Base-by-base conservation (phyloP, 2,113 vertebrate genomes). In the Mustela nigripes region DNA sequence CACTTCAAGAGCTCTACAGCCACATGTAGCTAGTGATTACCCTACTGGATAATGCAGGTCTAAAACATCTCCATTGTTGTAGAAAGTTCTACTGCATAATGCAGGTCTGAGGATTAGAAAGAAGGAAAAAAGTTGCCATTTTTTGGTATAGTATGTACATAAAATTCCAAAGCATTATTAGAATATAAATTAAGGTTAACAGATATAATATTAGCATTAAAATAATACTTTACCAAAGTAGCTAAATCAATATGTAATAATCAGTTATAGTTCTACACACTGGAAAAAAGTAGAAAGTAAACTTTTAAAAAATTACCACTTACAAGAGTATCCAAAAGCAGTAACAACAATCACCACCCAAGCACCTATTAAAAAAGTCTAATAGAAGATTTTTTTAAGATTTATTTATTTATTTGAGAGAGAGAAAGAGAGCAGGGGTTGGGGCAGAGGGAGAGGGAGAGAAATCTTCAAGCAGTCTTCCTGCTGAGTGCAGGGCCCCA, bases 231-330 rank as follows among this genome's bases (percentile, higher is more conserved):
- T 56, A 95, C 8, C 74, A 89, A 91, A 22, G 4, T 42, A 74
- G 36, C 4, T 91, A 79, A 83, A 85, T 79, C 39, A 95, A 84
- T 58, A 39, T n/a, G 15, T 73, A 91, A 89, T 94, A 91, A 45
- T 81, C 79, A 82, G 15, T 92, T 97, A n/a, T 79, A 89, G 11
- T 91, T 82, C 71, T 80, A 62, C n/a, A 62, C 19, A 33, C 28
- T 5, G 24, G 42, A 31, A 91, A 93, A 36, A 91, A 94, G 45
- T 60, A 85, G 50, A 96, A 97, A 85, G 84, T 86, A 89, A 16
- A 78, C 2, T 9, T 69, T 73, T 65, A n/a, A 69, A 3, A 85
- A 83, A 48, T 48, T 81, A 87, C 24, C 33, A 76, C 71, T 87
- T 74, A 87, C 2, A 80, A 95, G 3, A 60, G 19, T 63, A 50